Base-by-base conservation (phyloP, 2,113 vertebrate genomes). In the Falcunculus frontatus region DNA sequence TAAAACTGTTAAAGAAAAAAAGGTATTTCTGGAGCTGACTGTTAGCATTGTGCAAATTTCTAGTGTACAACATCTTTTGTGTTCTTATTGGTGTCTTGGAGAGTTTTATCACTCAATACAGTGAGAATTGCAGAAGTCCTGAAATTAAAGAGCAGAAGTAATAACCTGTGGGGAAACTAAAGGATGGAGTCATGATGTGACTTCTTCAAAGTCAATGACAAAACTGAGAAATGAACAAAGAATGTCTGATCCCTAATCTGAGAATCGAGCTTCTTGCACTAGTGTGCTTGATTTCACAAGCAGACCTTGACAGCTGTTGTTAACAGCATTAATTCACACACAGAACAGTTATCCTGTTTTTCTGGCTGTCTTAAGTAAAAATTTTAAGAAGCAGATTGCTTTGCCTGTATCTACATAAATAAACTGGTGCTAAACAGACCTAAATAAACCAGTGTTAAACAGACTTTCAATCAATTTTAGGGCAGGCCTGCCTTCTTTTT, bases 401-500 rank as follows among this genome's bases (percentile, higher is more conserved):
- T 68, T 59, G 9, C 12, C 29, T 80, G 4, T 23, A 33, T 68
- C 35, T 73, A 4, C 2, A 0, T 37, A 60, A 74, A 62, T 41
- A 52, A 60, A 55, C 2, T 12, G 46, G 4, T 13, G 1, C 0
- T n/a, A 79, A 79, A 37, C 9, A 74, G 13, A 73, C 2, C 9
- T 23, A 53, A 67, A 72, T 46, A 65, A 79, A 62, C 3, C 18
- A 57, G 6, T 2, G 0, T 0, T 59, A 84, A 87, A 62, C 9
- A 70, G 26, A 77, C 3, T 12, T 32, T 70, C 20, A 70, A n/a
- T 20, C 5, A 37, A 5, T 69, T 93, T 80, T 44, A 60, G 6
- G 16, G 9, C 1, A 53, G 5, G 4, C 1, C 3, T 56, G 13
- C 2, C 6, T 11, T 27, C n/a, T 6, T 27, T 19, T 22, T 46